Evolutionary conservation across 2,113 vertebrate species (phyloP), one percentile per base, ranked within the genome.

Genomic region (Sceloporus undulatus): DNA sequence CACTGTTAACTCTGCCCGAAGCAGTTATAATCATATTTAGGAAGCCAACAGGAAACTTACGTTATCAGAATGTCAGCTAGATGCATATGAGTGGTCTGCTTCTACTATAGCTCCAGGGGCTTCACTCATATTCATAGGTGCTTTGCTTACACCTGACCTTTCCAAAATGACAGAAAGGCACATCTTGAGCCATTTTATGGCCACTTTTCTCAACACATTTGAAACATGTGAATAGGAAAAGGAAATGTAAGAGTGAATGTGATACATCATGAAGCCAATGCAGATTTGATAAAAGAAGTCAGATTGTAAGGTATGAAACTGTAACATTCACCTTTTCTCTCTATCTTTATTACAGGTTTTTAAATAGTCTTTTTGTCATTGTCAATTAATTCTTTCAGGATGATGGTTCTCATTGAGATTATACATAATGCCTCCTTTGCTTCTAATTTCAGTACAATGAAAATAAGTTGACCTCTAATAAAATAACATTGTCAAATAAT

Each of bases 401-500:
- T 81, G 77, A 93, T 81, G 1, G 34, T n/a, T 81, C 56, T 89
- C 6, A 66, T 59, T 84, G 87, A 25, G 23, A 89, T 92, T 92
- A 89, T 14, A 27, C 91, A 76, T 8, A 90, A 21, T 79, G 18
- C 1, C 27, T 9, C 71, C 86, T 85, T 11, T 92, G 85, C 3
- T 73, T 88, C 19, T 85, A 66, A 6, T 92, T 90, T 52, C 14
- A 59, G 90, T 92, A 77, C 25, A 92, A 79, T 84, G 78, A 92
- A 85, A 94, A 92, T 94, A 85, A 94, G 92, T 91, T 94, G 56
- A 93, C 38, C 83, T 92, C 16, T 87, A 92, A 18, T 89, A 92
- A 95, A 95, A 91, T 85, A 94, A 93, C 9, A 0, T 82, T 91
- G 90, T 93, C 84, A 94, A 66, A 87, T 92, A 92, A 90, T n/a